Evolutionary conservation across 2,888 invertebrate species (phyloP), one percentile per base, ranked within the genome.

Genomic region (Lasioglossum calceatum): DNA sequence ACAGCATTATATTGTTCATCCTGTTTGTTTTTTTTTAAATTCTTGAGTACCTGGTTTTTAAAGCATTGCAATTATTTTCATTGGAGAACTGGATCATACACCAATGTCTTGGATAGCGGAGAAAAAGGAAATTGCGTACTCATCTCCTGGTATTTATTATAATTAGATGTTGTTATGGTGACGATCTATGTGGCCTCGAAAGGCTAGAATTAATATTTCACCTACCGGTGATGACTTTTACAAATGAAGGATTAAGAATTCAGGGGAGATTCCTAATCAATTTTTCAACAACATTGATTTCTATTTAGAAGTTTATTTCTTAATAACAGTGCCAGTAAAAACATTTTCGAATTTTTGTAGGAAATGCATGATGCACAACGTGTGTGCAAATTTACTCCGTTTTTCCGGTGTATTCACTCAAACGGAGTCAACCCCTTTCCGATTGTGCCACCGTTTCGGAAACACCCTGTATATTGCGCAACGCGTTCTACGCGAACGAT

Each of bases 391-490:
- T 27, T 4, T 12, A 16, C 4, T 27, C 12, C 23, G 12, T 64
- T 64, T 16, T n/a, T 64, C 27, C 61, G 16, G 27, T 32, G 14
- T 5, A 32, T 7, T 64, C 64, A 7, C 12, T 64, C 5, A 32
- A 32, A 32, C 64, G 16, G 27, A 27, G 64, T 64, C 64, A 64
- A 32, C 64, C 64, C 32, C 16, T 32, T 64, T 16, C 64, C 32
- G 64, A 32, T 64, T 32, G 64, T 64, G 64, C 64, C 64, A 32
- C 64, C 14, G 32, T 64, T 64, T 64, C 64, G 64, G 64, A 64
- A 64, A 64, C 64, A 64, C 64, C 64, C 64, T 32, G 64, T 64
- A 32, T 0, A 70, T 85, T 86, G 86, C 67, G 76, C 86, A 91
- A 87, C 77, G 19, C 73, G 76, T 79, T 87, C 64, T 39, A 58